Percentiles rank a stretch among this genome's conserved stretches.
These are phyloP conservation scores for Trachemys scripta DNA, from an alignment of 2,113 vertebrate genomes.

Conservation along the genomic window DNA sequence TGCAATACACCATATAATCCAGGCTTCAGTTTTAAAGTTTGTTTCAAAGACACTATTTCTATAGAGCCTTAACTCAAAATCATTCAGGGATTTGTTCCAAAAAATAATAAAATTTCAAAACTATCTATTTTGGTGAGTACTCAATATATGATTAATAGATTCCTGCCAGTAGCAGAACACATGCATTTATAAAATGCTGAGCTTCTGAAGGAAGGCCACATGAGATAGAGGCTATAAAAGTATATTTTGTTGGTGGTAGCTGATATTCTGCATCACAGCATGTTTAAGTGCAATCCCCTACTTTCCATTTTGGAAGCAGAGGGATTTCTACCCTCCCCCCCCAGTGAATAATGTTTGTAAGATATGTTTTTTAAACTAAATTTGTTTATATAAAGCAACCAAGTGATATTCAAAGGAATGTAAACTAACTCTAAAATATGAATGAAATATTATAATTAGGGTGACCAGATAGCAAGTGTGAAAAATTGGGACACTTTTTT, in stretches of 20 bases:
- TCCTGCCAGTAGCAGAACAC: conserved; percentile 1
- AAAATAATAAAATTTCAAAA: neutral
- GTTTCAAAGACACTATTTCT: neutral
- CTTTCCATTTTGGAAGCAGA: neutral
- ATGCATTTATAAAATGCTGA: neutral
- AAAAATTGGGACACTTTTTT: neutral
- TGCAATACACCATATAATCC: neutral
- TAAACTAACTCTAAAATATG: neutral
- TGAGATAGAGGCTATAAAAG: neutral
- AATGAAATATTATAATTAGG: neutral
- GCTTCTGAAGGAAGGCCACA: conserved; percentile 5
- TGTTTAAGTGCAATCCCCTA: neutral
- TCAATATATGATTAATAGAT: neutral
- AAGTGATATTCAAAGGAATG: conserved; percentile 10
- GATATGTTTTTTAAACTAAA: neutral
- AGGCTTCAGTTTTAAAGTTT: neutral
- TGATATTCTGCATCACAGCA: neutral
- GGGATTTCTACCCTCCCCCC: neutral
- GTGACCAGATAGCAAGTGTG: neutral
- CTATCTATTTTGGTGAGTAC: accelerated
- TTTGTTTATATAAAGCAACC: conserved; percentile 4
- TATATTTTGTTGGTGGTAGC: neutral
- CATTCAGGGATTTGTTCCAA: neutral
- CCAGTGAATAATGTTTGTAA: neutral
- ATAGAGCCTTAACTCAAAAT: neutral